Percentiles rank a stretch among this genome's conserved stretches.
Conservation (phyloP, 53 echinoderm and acorn worm genomes). For the Glandiceps talaboti region DNA sequence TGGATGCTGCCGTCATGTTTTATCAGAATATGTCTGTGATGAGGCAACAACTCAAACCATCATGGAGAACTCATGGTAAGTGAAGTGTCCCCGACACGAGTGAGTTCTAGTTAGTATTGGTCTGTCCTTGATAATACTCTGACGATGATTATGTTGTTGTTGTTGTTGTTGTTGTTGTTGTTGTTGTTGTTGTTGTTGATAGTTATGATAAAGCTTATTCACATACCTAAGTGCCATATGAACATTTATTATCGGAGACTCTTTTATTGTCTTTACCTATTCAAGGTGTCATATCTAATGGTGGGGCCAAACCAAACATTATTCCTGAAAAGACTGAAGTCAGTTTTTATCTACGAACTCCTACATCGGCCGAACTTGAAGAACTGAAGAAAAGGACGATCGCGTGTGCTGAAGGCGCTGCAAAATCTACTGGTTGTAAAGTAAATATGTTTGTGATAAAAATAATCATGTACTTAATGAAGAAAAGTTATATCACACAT, state of each 20-base stretch:
- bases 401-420: constrained; percentile 72
- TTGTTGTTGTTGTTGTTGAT: background rate
- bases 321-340: constrained; percentile 85
- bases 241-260: background rate
- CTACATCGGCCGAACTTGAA: constrained; percentile 28
- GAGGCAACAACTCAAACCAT: no score
- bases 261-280: background rate
- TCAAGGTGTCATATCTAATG: constrained; percentile 71
- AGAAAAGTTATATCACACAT: no score
- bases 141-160: no score
- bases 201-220: background rate
- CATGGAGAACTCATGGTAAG: no score
- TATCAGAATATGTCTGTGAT: no score
- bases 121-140: no score
- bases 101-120: no score
- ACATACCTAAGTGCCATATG: no score
- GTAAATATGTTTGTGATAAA: no score
- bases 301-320: constrained; percentile 67
- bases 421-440: constrained; percentile 50
- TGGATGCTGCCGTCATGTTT: no score
- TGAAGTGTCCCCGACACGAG: no score
- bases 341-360: constrained; percentile 41
- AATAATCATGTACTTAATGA: no score
- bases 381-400: constrained; percentile 35
- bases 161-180: background rate